phyloP scores from a whole-genome alignment of 2,888 invertebrate genomes.

The Opisthograptis luteolata region DNA sequence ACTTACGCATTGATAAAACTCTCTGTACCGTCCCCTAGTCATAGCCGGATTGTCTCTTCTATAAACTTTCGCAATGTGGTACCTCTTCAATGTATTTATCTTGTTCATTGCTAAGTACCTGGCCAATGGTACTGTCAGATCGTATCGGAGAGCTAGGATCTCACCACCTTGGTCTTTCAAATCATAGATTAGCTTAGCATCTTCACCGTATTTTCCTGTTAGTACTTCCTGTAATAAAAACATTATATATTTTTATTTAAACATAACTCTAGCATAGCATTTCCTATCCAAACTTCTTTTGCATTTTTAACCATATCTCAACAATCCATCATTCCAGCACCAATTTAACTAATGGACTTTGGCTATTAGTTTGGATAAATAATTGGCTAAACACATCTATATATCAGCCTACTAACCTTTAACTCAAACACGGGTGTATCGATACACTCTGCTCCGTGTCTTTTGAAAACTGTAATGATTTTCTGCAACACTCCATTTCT shows the following conservation, averaged over 20 bases:
- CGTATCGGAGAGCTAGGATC: conserved; percentile 97
- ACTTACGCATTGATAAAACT: conserved; percentile 99
- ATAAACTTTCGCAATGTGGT: conserved; percentile 99
- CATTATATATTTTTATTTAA: conserved; percentile 5
- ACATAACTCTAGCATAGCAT: neutral
- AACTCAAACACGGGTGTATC: conserved; percentile 99
- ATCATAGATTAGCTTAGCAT: conserved; percentile 99
- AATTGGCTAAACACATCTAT: neutral
- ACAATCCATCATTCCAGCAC: no score
- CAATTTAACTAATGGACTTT: no score
- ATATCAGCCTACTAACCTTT: conserved; percentile 85
- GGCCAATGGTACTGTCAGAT: conserved; percentile 99
- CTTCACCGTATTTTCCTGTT: conserved; percentile 99
- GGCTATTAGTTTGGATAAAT: neutral
- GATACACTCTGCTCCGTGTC: conserved; percentile 98
- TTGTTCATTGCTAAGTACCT: conserved; percentile 99
- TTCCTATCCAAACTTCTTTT: no score
- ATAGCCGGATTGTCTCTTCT: conserved; percentile 98
- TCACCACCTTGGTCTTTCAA: conserved; percentile 99
- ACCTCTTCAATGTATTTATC: conserved; percentile 96
- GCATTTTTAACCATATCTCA: no score
- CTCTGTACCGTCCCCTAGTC: conserved; percentile 97
- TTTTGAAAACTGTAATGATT: conserved; percentile 95
- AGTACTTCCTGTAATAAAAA: conserved; percentile 91
- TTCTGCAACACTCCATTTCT: conserved; percentile 93